Evolutionary conservation across 2,888 invertebrate genomes (phyloP).

Genomic region (Dorcus hopei): DNA sequence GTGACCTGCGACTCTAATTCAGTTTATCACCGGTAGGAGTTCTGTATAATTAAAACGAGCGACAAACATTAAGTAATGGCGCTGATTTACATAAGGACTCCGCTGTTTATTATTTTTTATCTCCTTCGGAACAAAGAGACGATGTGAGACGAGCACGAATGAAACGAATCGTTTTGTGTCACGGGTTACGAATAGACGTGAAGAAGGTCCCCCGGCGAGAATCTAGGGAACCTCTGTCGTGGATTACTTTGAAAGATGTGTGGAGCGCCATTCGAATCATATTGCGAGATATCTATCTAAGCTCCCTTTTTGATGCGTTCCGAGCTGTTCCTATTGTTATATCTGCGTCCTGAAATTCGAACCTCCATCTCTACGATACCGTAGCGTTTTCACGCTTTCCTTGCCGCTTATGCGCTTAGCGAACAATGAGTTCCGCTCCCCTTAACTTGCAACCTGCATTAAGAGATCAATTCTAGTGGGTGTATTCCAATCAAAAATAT

Average conservation of each 20-base stretch:
- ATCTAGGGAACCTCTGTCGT: conserved; percentile 41
- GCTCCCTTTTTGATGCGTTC: conserved; percentile 41
- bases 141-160: conserved; percentile 2
- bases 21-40: conserved; percentile 37
- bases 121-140: conserved; percentile 6
- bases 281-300: conserved; percentile 46
- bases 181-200: conserved; percentile 38
- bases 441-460: conserved; percentile 17
- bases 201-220: conserved; percentile 39
- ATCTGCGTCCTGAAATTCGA: conserved; percentile 22
- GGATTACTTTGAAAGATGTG: conserved; percentile 42
- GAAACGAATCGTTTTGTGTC: conserved; percentile 23
- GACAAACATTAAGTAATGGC: conserved; percentile 37
- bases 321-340: conserved; percentile 41
- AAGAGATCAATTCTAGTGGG: conserved; percentile 40
- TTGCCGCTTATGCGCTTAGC: not conserved
- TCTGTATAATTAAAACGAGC: conserved; percentile 42
- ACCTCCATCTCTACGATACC: not conserved
- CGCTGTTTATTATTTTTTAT: conserved; percentile 18
- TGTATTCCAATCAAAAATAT: conserved; percentile 45
- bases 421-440: conserved; percentile 19
- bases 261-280: conserved; percentile 44
- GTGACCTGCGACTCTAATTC: conserved; percentile 44
- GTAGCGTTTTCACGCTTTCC: not conserved
- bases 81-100: conserved; percentile 30